phyloP scores from a whole-genome alignment of 1,140 invertebrate species.

The Orchesella cincta region DNA sequence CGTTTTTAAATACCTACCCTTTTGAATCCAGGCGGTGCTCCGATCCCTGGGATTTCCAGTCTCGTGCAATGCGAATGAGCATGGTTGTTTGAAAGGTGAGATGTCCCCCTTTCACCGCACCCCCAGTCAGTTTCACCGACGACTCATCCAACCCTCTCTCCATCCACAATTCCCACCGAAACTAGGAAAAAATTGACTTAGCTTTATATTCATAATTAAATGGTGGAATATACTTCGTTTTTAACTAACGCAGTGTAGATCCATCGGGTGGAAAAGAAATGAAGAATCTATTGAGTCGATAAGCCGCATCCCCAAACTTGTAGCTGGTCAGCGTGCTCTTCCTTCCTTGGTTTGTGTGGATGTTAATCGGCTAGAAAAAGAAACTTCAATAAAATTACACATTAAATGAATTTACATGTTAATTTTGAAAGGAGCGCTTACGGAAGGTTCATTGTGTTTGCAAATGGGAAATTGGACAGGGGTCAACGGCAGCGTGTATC shows the following conservation, averaged over 20 bases:
- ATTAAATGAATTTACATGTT: too few relatives aligned
- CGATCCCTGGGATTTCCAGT: neutral
- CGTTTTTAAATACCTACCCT: neutral
- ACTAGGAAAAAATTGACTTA: neutral
- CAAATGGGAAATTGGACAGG: neutral
- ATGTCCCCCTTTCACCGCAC: neutral
- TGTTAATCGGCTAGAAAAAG: neutral
- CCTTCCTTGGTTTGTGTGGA: neutral
- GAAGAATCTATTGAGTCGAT: neutral
- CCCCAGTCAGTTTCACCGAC: neutral
- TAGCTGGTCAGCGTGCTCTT: neutral
- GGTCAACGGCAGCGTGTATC: neutral
- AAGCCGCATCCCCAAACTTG: neutral
- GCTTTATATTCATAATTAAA: neutral
- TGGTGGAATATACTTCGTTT: neutral
- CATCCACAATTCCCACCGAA: neutral
- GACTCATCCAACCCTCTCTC: neutral
- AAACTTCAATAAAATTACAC: neutral
- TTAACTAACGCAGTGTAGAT: neutral
- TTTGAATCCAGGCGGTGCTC: neutral
- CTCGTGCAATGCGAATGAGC: neutral
- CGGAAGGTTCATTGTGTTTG: neutral
- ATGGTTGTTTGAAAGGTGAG: neutral
- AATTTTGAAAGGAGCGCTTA: neutral
- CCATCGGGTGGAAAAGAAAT: neutral